Conservation (phyloP, 2,797 vertebrate species). For the Bradypodion pumilum region DNA sequence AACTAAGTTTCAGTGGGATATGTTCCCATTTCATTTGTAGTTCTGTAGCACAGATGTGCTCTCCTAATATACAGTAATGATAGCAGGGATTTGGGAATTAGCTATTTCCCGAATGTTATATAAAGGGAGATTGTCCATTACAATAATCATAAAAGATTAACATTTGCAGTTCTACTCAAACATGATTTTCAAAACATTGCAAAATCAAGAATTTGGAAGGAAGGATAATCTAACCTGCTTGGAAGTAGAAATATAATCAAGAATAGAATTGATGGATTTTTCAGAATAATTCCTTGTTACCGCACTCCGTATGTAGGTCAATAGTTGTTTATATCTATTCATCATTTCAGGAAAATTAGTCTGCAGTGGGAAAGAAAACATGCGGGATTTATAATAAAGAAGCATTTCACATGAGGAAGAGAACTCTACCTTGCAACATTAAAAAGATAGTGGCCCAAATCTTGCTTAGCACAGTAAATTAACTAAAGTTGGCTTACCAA, state of each 20-base stretch:
- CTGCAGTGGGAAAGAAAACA: slow-evolving; percentile 73
- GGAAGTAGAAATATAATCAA: slow-evolving; percentile 99
- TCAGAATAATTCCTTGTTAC: slow-evolving; percentile 99
- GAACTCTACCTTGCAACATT: slow-evolving; percentile 1
- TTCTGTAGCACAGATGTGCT: neutral
- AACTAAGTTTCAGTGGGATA: neutral
- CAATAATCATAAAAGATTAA: neutral
- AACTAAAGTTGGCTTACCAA: too few species aligned
- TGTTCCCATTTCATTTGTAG: neutral
- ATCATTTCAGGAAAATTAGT: slow-evolving; percentile 99
- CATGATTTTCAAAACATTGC: neutral
- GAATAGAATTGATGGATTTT: slow-evolving; percentile 99
- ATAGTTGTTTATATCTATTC: slow-evolving; percentile 98
- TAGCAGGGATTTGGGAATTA: neutral
- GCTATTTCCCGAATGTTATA: neutral
- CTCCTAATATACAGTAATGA: neutral
- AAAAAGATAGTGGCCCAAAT: neutral
- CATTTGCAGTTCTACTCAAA: neutral
- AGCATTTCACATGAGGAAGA: neutral
- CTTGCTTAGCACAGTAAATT: neutral
- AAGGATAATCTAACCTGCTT: slow-evolving; percentile 88
- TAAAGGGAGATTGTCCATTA: neutral
- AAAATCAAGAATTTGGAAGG: slow-evolving; percentile 38
- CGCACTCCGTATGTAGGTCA: slow-evolving; percentile 98
- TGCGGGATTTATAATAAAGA: neutral